Evolutionary conservation across 2,797 vertebrate species (phyloP), one percentile per base, ranked within the genome.

Genomic region (Poeciliopsis infans): DNA sequence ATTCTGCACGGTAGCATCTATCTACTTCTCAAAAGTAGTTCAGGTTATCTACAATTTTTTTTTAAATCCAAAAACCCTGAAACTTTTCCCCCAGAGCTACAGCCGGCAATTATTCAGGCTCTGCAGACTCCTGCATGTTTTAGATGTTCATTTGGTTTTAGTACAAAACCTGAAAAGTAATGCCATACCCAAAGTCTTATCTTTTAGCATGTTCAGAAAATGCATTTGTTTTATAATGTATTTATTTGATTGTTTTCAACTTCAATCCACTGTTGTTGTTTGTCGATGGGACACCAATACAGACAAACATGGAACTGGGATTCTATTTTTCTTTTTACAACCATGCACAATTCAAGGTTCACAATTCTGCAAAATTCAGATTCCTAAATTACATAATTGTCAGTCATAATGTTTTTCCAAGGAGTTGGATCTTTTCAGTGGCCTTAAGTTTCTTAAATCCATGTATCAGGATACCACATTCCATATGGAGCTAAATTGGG

Each of bases 221-320:
- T 66, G 33, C 3, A 23, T 25, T 25, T 7, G 12, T 25, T 55
- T 51, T 51, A 23, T 23, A 51, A 66, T 23, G 20, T 25, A 39
- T 41, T 25, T 41, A 39, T 66, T 39, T 66, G 0, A 39, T 64
- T 64, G 61, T 39, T 66, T 23, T 39, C 12, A 66, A 25, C 36
- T 39, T 36, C 33, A 39, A 20, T 39, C 64, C 61, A 20, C 33
- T 36, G 18, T 16, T 66, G 36, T 7, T 61, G 59, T 20, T 66
- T 36, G 8, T 39, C 0, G 39, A 23, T 66, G 16, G 57, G 2
- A 41, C 18, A 66, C 61, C 7, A 36, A 11, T 39, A 41, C 15
- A 66, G 18, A 20, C 23, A 11, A 66, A 76, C 74, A 76, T 74
- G 72, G 79, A 81, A 78, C 41, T 81, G 73, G 81, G 79, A 84